These are phyloP conservation scores for Cheilosia urbana DNA, from an alignment of 2,888 invertebrate species.

Conservation along the genomic window DNA sequence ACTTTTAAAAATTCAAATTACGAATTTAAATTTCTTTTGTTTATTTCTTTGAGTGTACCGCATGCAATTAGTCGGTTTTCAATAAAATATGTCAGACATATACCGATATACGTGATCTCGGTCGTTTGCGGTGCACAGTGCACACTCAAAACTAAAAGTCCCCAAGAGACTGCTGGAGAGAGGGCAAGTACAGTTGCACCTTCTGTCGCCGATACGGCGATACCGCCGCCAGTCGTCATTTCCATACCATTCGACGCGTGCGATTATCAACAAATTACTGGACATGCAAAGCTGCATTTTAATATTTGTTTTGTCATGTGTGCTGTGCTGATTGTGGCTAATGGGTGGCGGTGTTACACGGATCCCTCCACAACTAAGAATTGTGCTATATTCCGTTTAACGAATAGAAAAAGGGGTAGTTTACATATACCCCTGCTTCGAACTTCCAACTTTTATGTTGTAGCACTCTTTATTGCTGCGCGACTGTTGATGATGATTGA, in stretches of 20 bases:
- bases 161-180: slow-evolving; percentile 15
- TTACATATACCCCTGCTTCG: slow-evolving; percentile 7
- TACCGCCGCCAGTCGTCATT: slow-evolving; percentile 31
- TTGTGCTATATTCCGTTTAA: slow-evolving; percentile 24
- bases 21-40: slow-evolving; percentile 10
- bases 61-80: slow-evolving; percentile 68
- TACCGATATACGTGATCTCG: slow-evolving; percentile 72
- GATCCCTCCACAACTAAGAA: not conserved
- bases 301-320: slow-evolving; percentile 73
- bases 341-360: slow-evolving; percentile 32
- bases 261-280: slow-evolving; percentile 75
- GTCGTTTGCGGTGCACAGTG: slow-evolving; percentile 44
- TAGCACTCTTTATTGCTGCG: slow-evolving; percentile 38
- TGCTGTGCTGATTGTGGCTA: slow-evolving; percentile 32
- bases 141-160: slow-evolving; percentile 36
- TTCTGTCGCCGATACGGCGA: slow-evolving; percentile 64
- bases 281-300: slow-evolving; percentile 75
- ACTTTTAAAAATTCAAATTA: slow-evolving; percentile 15
- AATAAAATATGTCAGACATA: slow-evolving; percentile 67
- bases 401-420: not conserved
- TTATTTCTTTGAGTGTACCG: slow-evolving; percentile 43
- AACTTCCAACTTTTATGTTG: slow-evolving; percentile 24
- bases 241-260: slow-evolving; percentile 66
- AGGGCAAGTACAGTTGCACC: not conserved
- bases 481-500: slow-evolving; percentile 71